These are phyloP conservation scores for Oceanites oceanicus DNA, from an alignment of 2,113 vertebrate species.

Conservation along the genomic window DNA sequence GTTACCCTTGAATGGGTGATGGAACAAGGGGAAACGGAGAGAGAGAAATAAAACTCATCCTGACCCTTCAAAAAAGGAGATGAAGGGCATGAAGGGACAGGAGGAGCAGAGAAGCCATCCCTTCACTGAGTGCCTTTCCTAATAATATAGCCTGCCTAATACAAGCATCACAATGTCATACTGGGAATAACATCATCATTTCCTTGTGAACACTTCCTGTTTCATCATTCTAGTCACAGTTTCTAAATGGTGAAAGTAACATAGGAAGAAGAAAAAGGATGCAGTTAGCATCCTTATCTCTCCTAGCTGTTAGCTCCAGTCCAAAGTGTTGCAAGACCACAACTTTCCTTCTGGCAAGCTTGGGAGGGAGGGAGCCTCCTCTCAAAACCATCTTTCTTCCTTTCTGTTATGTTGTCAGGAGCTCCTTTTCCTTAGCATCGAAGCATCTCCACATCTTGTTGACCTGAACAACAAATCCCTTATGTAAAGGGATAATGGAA, in stretches of 20 bases:
- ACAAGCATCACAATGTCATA: neutral
- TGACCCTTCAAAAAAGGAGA: neutral
- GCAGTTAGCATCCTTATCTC: neutral
- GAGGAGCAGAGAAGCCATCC: neutral
- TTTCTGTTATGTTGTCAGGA: neutral
- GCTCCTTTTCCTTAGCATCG: neutral
- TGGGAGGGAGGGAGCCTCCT: neutral
- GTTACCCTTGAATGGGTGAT: neutral
- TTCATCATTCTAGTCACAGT: neutral
- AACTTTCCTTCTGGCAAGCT: neutral
- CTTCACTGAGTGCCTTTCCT: neutral
- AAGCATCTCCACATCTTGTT: neutral
- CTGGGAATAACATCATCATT: neutral
- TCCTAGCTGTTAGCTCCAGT: neutral
- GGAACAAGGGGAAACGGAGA: neutral
- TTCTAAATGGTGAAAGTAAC: neutral
- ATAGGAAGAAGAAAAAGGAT: neutral
- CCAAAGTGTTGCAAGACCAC: neutral
- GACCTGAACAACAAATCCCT: neutral
- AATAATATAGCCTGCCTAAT: neutral
- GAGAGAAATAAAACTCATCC: neutral
- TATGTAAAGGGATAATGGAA: neutral
- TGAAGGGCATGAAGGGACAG: neutral
- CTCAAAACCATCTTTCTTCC: neutral
- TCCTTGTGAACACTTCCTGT: neutral